These are phyloP conservation scores for Dione vanillae DNA, from an alignment of 2,888 invertebrate genomes.

Conservation along the genomic window DNA sequence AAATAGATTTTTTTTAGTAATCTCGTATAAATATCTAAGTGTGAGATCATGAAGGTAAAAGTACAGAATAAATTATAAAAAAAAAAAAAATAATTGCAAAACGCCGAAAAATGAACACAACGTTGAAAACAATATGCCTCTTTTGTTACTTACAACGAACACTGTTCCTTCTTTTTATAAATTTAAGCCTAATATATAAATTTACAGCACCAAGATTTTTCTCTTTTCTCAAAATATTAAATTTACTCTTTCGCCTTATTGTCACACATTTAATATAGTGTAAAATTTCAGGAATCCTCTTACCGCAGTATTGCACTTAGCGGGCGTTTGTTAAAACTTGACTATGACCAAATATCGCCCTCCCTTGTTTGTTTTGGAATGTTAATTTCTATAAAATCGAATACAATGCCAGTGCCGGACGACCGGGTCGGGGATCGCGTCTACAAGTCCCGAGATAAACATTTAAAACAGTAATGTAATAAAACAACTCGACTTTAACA, in stretches of 20 bases:
- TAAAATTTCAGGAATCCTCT: conserved; percentile 77
- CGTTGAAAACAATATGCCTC: conserved; percentile 81
- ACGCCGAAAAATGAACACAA: conserved; percentile 82
- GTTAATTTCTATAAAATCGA: conserved; percentile 55
- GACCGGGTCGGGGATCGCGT: conserved; percentile 46
- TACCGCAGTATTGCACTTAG: conserved; percentile 80
- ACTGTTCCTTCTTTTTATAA: conserved; percentile 77
- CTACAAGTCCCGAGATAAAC: conserved; percentile 70
- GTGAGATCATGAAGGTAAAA: conserved; percentile 82
- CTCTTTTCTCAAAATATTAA: conserved; percentile 81
- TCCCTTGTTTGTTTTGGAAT: conserved; percentile 64
- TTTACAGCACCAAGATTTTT: conserved; percentile 85
- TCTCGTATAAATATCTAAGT: conserved; percentile 83
- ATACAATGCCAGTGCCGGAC: conserved; percentile 43
- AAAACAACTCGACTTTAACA: conserved; percentile 49
- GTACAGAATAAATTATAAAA: conserved; percentile 76
- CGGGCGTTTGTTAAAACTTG: conserved; percentile 54
- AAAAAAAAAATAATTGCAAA: conserved; percentile 60
- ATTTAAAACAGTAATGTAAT: conserved; percentile 58
- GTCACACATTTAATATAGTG: conserved; percentile 82
- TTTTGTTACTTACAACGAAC: conserved; percentile 81
- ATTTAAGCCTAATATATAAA: conserved; percentile 85
- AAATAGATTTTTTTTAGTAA: conserved; percentile 78
- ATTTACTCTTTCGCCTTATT: conserved; percentile 82
- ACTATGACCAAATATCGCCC: conserved; percentile 53